Evolutionary conservation across 2,888 invertebrate species (phyloP), one percentile per base, ranked within the genome.

Genomic region (Clitarchus hookeri): DNA sequence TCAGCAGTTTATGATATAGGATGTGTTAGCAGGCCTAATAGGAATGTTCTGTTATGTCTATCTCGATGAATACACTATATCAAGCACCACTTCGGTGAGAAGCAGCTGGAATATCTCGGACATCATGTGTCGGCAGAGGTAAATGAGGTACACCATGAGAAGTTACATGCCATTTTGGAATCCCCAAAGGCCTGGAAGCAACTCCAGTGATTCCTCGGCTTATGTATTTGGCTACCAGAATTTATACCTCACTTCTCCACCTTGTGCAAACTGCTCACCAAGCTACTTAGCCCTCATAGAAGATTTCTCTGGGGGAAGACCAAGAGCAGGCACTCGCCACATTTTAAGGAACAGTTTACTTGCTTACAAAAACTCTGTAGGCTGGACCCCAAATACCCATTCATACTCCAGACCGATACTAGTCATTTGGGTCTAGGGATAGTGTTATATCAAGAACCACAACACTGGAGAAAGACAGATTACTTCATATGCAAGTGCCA

Each of bases 1-100:
- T 16, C 65, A 65, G 23, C 65, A 65, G 23, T 12, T 65, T 9
- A 65, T 91, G 65, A 65, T 16, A 13, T 16, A 65, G 65, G 65
- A 65, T 16, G 23, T 65, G 19, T 16, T 65, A 23, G n/a, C n/a
- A n/a, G n/a, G n/a, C n/a, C n/a, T n/a, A n/a, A n/a, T n/a, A n/a
- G n/a, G n/a, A n/a, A n/a, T n/a, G n/a, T n/a, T n/a, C n/a, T n/a
- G n/a, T n/a, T n/a, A n/a, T n/a, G n/a, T n/a, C n/a, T n/a, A n/a
- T n/a, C n/a, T n/a, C n/a, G n/a, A n/a, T n/a, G n/a, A n/a, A n/a
- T n/a, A n/a, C n/a, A n/a, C n/a, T n/a, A n/a, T n/a, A n/a, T n/a
- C n/a, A n/a, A n/a, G n/a, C n/a, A n/a, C n/a, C n/a, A n/a, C n/a
- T n/a, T n/a, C n/a, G n/a, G n/a, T n/a, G n/a, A n/a, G n/a, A n/a